phyloP scores from a whole-genome alignment of 2,113 vertebrate genomes.

The Brevimyrus niger region DNA sequence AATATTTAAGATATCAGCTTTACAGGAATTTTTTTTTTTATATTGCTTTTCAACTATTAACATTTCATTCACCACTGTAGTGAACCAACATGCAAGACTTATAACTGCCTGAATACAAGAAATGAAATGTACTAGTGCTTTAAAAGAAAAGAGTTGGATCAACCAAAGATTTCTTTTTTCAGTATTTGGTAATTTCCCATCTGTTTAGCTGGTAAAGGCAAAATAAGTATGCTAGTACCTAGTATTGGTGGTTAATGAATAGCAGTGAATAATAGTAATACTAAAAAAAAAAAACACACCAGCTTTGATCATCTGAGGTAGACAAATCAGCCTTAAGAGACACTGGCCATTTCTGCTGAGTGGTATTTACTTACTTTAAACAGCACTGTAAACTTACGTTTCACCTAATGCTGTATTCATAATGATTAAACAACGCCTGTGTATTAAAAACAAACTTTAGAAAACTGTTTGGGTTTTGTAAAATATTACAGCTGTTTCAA shows the following conservation, averaged over 20 bases:
- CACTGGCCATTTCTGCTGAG: background rate
- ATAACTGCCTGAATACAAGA: background rate
- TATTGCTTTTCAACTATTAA: background rate
- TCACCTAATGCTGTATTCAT: background rate
- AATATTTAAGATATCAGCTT: slow-evolving; percentile 22
- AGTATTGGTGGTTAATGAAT: slow-evolving; percentile 50
- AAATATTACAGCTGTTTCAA: background rate
- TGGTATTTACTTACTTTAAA: background rate
- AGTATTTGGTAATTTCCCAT: slow-evolving; percentile 47
- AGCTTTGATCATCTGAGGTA: background rate
- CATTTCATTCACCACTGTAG: background rate
- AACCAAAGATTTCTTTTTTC: slow-evolving; percentile 54
- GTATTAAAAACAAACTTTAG: background rate
- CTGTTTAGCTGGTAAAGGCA: slow-evolving; percentile 37
- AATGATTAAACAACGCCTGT: background rate
- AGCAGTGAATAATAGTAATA: background rate
- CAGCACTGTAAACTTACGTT: background rate
- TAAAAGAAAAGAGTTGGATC: slow-evolving; percentile 48
- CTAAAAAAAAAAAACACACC: background rate
- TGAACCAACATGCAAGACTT: background rate
- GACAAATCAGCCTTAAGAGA: background rate
- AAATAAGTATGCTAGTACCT: slow-evolving; percentile 20
- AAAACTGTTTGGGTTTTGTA: background rate
- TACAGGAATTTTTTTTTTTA: background rate
- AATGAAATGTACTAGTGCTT: slow-evolving; percentile 2